Conservation (phyloP, 1,140 invertebrate species). For the roundworm (Caenorhabditis elegans) region DNA sequence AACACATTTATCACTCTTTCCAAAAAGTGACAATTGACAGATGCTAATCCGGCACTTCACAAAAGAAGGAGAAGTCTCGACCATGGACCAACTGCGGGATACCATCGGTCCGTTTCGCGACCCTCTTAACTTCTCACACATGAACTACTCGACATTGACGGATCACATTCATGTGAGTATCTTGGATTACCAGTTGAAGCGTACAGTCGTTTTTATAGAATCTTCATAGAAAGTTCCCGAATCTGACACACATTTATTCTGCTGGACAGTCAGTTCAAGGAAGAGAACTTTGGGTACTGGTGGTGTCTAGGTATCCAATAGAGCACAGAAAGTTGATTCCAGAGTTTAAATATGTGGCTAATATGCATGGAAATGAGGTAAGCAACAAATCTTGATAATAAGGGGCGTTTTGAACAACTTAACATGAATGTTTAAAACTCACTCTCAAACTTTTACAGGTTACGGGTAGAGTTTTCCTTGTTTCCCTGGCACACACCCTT, state of each 20-base stretch:
- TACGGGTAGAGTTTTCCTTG: conserved; percentile 81
- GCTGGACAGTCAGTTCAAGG: conserved; percentile 44
- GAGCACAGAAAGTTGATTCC: conserved; percentile 82
- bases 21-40: neutral
- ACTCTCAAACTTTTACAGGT: conserved; percentile 67
- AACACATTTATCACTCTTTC: too few species aligned
- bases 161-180: conserved; percentile 17
- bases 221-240: conserved; percentile 34
- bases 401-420: conserved; percentile 33
- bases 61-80: conserved; percentile 26
- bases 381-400: conserved; percentile 10
- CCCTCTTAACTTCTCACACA: neutral
- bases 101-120: conserved; percentile 28
- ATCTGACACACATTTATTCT: conserved; percentile 48
- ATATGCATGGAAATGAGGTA: conserved; percentile 95
- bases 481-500: conserved; percentile 81
- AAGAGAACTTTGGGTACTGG: conserved; percentile 72
- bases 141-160: conserved; percentile 39
- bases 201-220: too few species aligned
- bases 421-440: neutral
- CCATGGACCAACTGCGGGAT: conserved; percentile 7
- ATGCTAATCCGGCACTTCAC: conserved; percentile 26
- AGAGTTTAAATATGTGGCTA: conserved; percentile 88
- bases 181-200: too few species aligned
- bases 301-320: conserved; percentile 82